Evolutionary conservation across 2,113 vertebrate genomes (phyloP), one percentile per base, ranked within the genome.

Genomic region (Piliocolobus tephrosceles): DNA sequence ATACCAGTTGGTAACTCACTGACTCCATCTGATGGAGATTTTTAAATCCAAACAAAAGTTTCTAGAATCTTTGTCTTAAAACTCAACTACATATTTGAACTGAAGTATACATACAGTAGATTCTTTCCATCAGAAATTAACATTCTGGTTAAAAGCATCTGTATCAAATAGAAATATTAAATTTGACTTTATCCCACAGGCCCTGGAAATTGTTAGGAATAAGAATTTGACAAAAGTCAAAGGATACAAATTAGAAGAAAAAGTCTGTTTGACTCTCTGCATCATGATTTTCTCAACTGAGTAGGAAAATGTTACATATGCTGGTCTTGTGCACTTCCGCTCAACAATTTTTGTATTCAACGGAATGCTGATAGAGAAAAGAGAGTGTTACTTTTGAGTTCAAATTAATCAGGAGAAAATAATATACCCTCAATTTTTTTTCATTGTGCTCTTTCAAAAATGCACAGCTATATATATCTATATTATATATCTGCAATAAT

Each of bases 141-240:
- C 25, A n/a, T 75, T 38, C 47, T 57, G 66, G 22, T 72, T 90
- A 94, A 78, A 91, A 82, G 16, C 11, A 97, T 50, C 80, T 88
- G 50, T 57, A 92, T 83, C 32, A 88, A 86, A 90, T 55, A 92
- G 70, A 43, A 96, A 95, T 92, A 94, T 43, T 76, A 97, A 94
- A n/a, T 88, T 30, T 61, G 23, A 70, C 17, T 92, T 89, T 88
- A 83, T 50, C 43, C 20, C 38, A 90, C 9, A 66, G 58, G 5
- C 38, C 30, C n/a, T 88, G 18, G 7, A 90, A 94, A 94, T 94
- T 66, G 80, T 70, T 88, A 88, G 35, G 43, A 85, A 52, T 92
- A 92, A 88, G 17, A 85, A 90, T 90, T 90, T 96, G 43, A 27
- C n/a, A 79, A 95, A 92, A 90, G 45, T 7, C 80, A 79, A 96